These are phyloP conservation scores for Tenthredo mesomela DNA, from an alignment of 2,888 invertebrate species.

Conservation along the genomic window DNA sequence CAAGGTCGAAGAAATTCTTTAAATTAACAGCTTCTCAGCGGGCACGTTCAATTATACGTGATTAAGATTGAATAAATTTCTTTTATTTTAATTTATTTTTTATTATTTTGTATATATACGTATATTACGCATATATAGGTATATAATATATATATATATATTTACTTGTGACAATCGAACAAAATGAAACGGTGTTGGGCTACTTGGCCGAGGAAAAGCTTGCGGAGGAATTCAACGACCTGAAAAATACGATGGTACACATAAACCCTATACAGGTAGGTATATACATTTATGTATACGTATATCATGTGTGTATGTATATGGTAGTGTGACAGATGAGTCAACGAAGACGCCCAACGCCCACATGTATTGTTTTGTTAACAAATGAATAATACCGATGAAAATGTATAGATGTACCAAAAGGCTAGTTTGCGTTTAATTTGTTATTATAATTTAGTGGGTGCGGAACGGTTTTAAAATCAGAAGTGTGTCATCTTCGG, in stretches of 20 bases:
- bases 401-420: constrained; percentile 31
- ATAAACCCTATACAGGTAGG: background rate
- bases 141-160: background rate
- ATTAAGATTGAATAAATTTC: background rate
- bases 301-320: background rate
- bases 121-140: background rate
- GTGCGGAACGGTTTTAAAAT: constrained; percentile 59
- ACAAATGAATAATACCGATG: constrained; percentile 47
- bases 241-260: background rate
- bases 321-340: constrained; percentile 23
- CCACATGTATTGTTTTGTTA: constrained; percentile 36
- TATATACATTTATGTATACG: too few species aligned
- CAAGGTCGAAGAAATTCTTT: constrained; percentile 33
- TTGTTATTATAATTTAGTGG: constrained; percentile 68
- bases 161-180: background rate
- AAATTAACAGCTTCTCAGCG: background rate
- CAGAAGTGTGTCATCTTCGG: constrained; percentile 67
- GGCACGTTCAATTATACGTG: background rate
- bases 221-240: constrained; percentile 26
- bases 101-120: background rate
- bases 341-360: constrained; percentile 32
- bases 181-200: background rate
- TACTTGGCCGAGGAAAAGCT: constrained; percentile 36
- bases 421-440: constrained; percentile 53
- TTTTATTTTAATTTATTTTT: background rate